phyloP scores from a whole-genome alignment of 2,113 vertebrate genomes.

The Eubucco bourcierii region DNA sequence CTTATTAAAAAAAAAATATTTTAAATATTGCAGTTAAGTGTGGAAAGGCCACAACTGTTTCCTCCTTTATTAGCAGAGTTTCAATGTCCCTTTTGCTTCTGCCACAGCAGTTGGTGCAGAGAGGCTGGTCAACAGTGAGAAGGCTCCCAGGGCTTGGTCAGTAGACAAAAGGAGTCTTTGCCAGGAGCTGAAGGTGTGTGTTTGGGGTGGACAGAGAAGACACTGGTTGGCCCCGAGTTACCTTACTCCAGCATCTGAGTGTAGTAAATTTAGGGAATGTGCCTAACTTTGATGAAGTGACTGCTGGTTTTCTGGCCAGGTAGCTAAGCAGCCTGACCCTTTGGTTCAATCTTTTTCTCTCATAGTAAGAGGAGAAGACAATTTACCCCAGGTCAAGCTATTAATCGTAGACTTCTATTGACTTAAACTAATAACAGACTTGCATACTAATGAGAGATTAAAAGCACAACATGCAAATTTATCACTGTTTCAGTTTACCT shows the following conservation, averaged over 20 bases:
- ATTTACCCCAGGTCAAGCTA: background rate
- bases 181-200: background rate
- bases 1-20: slow-evolving; percentile 57
- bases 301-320: background rate
- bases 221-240: background rate
- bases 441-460: background rate
- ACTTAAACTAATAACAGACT: background rate
- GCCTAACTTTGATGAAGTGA: background rate
- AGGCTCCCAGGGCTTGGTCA: background rate
- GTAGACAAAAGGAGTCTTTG: background rate
- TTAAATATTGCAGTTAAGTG: slow-evolving; percentile 21
- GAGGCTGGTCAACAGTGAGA: background rate
- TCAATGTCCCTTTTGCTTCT: background rate
- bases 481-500: background rate
- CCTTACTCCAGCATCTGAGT: background rate
- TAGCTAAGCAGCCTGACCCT: background rate
- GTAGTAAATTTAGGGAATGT: background rate
- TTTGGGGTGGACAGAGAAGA: background rate
- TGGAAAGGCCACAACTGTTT: background rate
- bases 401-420: background rate
- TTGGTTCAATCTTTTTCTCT: background rate
- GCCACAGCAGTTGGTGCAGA: fast-evolving
- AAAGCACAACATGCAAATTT: background rate
- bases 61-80: background rate
- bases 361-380: background rate